Conservation (phyloP, 2,888 invertebrate species). For the Dyspetes luteomarginatus region DNA sequence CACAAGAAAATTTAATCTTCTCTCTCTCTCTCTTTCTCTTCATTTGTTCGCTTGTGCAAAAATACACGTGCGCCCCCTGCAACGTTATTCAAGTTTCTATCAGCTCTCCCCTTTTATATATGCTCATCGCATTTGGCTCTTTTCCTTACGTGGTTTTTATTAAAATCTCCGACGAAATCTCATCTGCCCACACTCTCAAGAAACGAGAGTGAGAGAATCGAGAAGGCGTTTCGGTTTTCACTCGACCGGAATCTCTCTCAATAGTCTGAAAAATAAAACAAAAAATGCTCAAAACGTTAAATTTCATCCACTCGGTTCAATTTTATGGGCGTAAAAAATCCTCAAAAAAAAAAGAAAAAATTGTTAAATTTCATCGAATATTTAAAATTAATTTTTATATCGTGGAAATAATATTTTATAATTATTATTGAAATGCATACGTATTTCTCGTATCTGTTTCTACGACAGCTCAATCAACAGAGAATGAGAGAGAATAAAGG, state of each 20-base stretch:
- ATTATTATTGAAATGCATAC: constrained; percentile 15
- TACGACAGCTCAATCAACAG: constrained; percentile 32
- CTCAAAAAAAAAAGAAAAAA: too few species aligned
- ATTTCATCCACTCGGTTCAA: not conserved
- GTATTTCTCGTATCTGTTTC: constrained; percentile 40
- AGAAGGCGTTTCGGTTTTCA: not conserved
- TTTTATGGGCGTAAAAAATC: too few species aligned
- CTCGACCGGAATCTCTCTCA: constrained; percentile 21
- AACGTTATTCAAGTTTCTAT: not conserved
- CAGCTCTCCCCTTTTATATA: not conserved
- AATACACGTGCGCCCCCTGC: constrained; percentile 26
- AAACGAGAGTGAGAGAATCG: constrained; percentile 22
- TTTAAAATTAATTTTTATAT: too few species aligned
- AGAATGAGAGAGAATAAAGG: constrained; percentile 17
- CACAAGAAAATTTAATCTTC: constrained; percentile 33
- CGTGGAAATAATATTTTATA: not conserved
- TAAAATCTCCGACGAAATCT: constrained; percentile 34
- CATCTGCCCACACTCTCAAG: constrained; percentile 49
- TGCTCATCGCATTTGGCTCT: constrained; percentile 2
- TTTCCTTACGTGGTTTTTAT: constrained; percentile 44
- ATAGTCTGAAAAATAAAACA: constrained; percentile 11
- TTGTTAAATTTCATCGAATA: not conserved
- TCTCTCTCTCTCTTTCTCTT: not conserved
- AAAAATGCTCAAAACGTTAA: constrained; percentile 4
- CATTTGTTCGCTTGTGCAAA: constrained; percentile 32